Evolutionary conservation across 2,113 vertebrate genomes (phyloP).

Genomic region (Mellivora capensis): DNA sequence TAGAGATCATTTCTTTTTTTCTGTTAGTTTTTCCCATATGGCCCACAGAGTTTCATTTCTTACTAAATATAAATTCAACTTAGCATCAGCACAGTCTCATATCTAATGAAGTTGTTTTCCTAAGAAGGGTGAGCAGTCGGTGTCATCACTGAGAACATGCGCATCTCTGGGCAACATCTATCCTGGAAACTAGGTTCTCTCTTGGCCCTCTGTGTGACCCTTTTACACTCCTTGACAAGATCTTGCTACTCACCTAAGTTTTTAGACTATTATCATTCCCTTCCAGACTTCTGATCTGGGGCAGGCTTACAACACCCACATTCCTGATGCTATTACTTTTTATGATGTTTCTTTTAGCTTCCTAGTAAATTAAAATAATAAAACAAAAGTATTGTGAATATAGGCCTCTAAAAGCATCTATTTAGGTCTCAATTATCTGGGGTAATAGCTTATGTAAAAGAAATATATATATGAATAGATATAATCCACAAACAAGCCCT

Average conservation of each 20-base stretch:
- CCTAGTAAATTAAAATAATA: neutral
- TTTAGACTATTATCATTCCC: neutral
- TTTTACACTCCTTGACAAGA: neutral
- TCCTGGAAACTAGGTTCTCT: neutral
- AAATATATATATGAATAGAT: neutral
- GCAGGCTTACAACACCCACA: neutral
- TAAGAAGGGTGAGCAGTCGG: neutral
- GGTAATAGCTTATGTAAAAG: neutral
- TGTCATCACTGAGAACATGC: neutral
- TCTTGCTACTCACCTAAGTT: neutral
- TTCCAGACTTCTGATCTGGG: neutral
- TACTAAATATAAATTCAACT: constrained; percentile 33
- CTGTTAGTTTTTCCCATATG: neutral
- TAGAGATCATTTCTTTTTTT: constrained; percentile 18
- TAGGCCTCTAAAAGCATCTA: neutral
- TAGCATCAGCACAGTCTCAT: neutral
- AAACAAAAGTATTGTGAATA: neutral
- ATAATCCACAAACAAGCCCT: neutral
- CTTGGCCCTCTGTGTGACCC: neutral
- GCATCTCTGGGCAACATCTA: accelerated
- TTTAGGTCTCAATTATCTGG: neutral
- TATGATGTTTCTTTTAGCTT: neutral
- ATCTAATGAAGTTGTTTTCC: neutral
- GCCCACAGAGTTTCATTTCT: neutral
- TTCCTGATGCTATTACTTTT: neutral